Conservation (phyloP, 2,888 invertebrate genomes). For the Caradrina clavipalpis region DNA sequence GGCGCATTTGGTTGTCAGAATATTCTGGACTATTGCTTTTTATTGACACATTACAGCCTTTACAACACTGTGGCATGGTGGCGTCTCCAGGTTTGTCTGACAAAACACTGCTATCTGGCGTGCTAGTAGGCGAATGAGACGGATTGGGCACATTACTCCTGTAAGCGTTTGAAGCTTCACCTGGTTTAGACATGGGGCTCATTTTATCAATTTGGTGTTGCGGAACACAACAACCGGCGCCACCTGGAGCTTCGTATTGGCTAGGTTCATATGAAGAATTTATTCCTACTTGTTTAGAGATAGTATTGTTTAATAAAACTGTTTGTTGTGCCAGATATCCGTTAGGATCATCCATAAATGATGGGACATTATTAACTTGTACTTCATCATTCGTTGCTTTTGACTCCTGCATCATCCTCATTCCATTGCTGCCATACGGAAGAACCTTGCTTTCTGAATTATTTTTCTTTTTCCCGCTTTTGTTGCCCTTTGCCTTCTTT, state of each 20-base stretch:
- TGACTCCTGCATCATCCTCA: constrained; percentile 79
- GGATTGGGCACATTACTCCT: constrained; percentile 82
- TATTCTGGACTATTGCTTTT: constrained; percentile 84
- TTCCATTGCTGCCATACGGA: constrained; percentile 79
- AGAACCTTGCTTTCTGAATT: constrained; percentile 79
- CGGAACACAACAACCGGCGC: constrained; percentile 67
- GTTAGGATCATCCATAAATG: constrained; percentile 97
- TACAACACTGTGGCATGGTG: constrained; percentile 85
- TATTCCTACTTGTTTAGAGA: constrained; percentile 92
- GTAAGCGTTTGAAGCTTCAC: constrained; percentile 77
- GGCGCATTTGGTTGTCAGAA: constrained; percentile 80
- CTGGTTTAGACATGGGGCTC: constrained; percentile 72
- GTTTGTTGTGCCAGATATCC: constrained; percentile 98
- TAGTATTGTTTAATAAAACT: constrained; percentile 95
- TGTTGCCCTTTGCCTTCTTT: constrained; percentile 90
- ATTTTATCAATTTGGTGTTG: constrained; percentile 79
- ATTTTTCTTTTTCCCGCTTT: constrained; percentile 89
- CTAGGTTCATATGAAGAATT: constrained; percentile 79
- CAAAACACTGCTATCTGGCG: constrained; percentile 87
- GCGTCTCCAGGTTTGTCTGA: constrained; percentile 80
- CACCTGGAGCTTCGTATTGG: constrained; percentile 77
- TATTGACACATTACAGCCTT: constrained; percentile 87
- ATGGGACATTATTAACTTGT: constrained; percentile 92
- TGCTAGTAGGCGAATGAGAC: constrained; percentile 84
- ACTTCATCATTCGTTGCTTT: constrained; percentile 87